phyloP scores from a whole-genome alignment of 2,888 invertebrate species.

The Autographa pulchrina region DNA sequence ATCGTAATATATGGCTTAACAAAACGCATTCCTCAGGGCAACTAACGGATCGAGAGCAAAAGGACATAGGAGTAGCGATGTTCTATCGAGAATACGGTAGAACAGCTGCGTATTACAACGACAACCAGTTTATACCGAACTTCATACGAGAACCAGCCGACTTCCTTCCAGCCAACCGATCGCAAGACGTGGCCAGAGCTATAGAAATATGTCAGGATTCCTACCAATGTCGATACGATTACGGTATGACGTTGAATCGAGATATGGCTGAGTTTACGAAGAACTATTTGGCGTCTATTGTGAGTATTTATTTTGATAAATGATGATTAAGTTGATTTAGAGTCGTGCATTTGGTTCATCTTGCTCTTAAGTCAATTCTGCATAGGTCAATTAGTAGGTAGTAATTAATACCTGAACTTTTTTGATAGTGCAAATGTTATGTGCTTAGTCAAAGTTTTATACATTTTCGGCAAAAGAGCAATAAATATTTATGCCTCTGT shows the following conservation, averaged over 20 bases:
- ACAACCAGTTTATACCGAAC: constrained; percentile 93
- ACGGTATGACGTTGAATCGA: constrained; percentile 94
- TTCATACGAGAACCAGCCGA: constrained; percentile 92
- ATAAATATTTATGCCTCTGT: too few relatives aligned
- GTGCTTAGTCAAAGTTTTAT: too few relatives aligned
- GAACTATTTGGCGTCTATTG: constrained; percentile 92
- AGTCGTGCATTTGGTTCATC: not conserved
- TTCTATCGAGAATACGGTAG: constrained; percentile 94
- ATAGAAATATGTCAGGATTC: constrained; percentile 93
- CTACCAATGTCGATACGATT: constrained; percentile 97
- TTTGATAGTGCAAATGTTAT: too few relatives aligned
- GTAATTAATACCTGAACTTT: too few relatives aligned
- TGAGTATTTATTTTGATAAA: constrained; percentile 71
- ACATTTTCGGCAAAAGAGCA: too few relatives aligned
- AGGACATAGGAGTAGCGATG: constrained; percentile 92
- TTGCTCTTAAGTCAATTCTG: too few relatives aligned
- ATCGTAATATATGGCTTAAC: not conserved
- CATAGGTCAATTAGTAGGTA: too few relatives aligned
- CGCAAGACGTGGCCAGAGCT: constrained; percentile 91
- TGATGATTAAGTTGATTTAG: not conserved
- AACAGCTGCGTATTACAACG: constrained; percentile 94
- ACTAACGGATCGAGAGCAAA: constrained; percentile 93
- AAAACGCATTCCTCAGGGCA: constrained; percentile 90
- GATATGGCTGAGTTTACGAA: constrained; percentile 96
- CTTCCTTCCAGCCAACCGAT: constrained; percentile 93